phyloP scores from a whole-genome alignment of 2,113 vertebrate species.

The Carassius carassius region DNA sequence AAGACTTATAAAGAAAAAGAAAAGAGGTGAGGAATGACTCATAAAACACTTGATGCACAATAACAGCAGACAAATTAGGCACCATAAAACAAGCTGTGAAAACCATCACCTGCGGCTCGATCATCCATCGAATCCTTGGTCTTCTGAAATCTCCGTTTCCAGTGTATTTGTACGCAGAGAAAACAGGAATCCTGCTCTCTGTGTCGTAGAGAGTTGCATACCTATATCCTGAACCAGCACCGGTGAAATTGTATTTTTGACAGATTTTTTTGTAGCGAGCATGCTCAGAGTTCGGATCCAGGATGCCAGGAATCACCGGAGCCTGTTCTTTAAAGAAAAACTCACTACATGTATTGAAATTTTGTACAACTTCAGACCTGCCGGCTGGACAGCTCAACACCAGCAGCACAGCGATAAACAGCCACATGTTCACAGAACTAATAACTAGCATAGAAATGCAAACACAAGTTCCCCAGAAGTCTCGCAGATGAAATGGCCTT shows the following conservation, averaged over 20 bases:
- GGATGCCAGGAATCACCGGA: background rate
- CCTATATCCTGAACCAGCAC: background rate
- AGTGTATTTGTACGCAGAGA: background rate
- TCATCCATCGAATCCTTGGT: background rate
- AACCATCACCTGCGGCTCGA: background rate
- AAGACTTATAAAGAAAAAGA: background rate
- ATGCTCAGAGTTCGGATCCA: background rate
- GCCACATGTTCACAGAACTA: background rate
- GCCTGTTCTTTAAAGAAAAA: background rate
- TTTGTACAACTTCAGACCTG: background rate
- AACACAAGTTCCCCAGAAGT: background rate
- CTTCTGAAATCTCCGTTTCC: background rate
- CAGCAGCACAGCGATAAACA: background rate
- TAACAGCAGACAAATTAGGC: background rate
- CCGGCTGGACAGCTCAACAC: background rate
- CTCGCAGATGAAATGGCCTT: background rate
- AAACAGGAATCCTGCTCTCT: background rate
- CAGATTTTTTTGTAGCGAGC: background rate
- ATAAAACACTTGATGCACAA: no score
- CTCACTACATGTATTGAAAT: background rate
- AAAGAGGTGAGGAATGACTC: no score
- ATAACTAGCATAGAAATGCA: background rate
- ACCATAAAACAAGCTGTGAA: background rate
- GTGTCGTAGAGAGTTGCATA: background rate
- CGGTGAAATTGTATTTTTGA: background rate